Evolutionary conservation across 2,113 vertebrate genomes (phyloP).

Genomic region (Addax nasomaculatus): DNA sequence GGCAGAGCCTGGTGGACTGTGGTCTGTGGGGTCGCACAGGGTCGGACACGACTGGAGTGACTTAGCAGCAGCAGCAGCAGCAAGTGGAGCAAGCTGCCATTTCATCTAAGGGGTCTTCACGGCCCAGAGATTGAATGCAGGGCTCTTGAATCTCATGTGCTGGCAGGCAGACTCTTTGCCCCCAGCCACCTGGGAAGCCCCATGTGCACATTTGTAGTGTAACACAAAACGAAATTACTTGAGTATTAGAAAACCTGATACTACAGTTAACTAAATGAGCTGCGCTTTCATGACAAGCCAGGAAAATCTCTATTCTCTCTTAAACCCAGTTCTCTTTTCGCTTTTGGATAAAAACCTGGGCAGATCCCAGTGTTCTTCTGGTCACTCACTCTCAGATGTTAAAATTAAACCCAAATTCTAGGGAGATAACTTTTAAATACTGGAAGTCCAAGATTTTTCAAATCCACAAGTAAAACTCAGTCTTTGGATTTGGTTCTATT

Average conservation of each 20-base stretch:
- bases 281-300: not conserved
- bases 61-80: not conserved
- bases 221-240: not conserved
- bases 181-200: not conserved
- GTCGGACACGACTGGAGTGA: not conserved
- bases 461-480: not conserved
- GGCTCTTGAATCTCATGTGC: not conserved
- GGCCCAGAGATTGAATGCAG: not conserved
- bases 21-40: fast-evolving
- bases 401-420: not conserved
- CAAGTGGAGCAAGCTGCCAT: not conserved
- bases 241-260: not conserved
- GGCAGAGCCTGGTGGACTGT: fast-evolving
- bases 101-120: not conserved
- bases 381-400: not conserved
- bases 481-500: not conserved
- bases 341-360: not conserved
- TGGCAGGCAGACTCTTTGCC: not conserved
- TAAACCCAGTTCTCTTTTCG: not conserved
- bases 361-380: not conserved
- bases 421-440: not conserved
- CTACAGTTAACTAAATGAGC: not conserved
- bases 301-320: not conserved
- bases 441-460: not conserved
- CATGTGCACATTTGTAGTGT: not conserved